phyloP scores from a whole-genome alignment of 2,888 invertebrate species.

The Kryphioiulus occultus region DNA sequence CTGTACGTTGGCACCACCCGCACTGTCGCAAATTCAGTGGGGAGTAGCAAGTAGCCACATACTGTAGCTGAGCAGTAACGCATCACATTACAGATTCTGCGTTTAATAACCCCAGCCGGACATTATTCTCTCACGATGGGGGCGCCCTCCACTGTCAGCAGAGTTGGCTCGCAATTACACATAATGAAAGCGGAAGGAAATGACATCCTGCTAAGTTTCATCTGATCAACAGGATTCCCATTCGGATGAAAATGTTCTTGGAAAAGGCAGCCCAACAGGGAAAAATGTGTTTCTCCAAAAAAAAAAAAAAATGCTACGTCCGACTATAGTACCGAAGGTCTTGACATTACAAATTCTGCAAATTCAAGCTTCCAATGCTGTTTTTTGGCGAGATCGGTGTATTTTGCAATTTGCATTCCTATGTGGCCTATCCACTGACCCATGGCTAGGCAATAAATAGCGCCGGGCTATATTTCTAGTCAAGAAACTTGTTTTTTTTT shows the following conservation, averaged over 20 bases:
- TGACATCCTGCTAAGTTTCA: slow-evolving; percentile 6
- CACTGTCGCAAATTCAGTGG: slow-evolving; percentile 7
- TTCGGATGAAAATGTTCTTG: background rate
- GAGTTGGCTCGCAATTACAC: background rate
- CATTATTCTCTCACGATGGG: background rate
- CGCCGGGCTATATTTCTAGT: background rate
- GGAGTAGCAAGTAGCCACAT: background rate
- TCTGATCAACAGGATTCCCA: slow-evolving; percentile 4
- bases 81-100: background rate
- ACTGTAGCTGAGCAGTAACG: background rate
- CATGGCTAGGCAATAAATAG: no score
- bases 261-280: background rate
- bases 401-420: no score
- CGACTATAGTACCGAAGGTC: background rate
- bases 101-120: background rate
- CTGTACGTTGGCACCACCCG: background rate
- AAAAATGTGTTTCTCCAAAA: background rate
- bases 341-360: background rate
- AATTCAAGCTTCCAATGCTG: background rate
- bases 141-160: slow-evolving; percentile 7
- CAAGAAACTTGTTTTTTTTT: background rate
- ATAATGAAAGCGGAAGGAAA: slow-evolving; percentile 38
- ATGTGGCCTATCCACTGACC: no score
- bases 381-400: background rate
- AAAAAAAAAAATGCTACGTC: background rate